These are phyloP conservation scores for Chaetops frenatus DNA, from an alignment of 2,113 vertebrate species.

Conservation along the genomic window DNA sequence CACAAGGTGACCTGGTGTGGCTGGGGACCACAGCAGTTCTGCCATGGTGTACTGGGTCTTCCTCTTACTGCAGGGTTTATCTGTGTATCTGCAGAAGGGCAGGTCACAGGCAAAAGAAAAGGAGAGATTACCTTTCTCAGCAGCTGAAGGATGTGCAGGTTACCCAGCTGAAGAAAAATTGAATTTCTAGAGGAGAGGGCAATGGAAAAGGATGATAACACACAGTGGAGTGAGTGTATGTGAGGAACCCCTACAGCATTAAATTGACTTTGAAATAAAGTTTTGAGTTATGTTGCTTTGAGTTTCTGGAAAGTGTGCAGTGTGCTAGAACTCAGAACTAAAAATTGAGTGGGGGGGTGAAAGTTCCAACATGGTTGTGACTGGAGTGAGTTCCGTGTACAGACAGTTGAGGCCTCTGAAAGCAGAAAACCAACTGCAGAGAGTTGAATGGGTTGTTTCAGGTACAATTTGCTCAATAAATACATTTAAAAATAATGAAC, in stretches of 20 bases:
- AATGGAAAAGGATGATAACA: background rate
- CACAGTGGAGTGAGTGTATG: fast-evolving
- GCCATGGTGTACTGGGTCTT: background rate
- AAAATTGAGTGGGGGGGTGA: background rate
- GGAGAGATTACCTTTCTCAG: background rate
- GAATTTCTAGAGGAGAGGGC: background rate
- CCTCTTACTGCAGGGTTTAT: background rate
- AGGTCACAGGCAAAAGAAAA: background rate
- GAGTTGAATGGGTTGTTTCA: background rate
- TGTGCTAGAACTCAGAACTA: background rate
- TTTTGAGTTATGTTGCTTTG: background rate
- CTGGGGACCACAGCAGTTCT: background rate
- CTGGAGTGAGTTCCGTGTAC: background rate
- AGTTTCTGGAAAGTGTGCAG: background rate
- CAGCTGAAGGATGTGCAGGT: background rate
- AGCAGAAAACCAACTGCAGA: background rate
- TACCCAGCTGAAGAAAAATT: background rate
- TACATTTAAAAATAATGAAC: background rate
- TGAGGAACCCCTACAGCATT: background rate
- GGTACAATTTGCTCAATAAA: background rate
- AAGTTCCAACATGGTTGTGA: background rate
- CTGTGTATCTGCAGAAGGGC: background rate
- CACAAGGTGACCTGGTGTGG: background rate
- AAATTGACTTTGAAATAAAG: background rate
- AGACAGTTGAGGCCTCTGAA: background rate